Evolutionary conservation across 1,140 invertebrate genomes (phyloP).

Genomic region (Campoletis sonorensis): DNA sequence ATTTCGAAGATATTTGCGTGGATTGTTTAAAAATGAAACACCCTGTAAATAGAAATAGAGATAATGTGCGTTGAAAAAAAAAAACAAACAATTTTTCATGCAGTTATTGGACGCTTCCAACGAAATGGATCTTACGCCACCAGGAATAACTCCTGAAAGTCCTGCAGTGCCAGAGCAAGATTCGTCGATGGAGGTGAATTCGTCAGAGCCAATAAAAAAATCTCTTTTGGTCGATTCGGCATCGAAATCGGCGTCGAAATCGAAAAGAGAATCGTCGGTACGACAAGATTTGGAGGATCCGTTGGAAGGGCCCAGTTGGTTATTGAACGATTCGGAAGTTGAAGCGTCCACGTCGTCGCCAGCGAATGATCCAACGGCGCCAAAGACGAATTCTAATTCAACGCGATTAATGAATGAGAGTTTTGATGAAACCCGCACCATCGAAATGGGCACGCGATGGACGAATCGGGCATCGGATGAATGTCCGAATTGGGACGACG

Average conservation of each 20-base stretch:
- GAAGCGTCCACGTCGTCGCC: neutral
- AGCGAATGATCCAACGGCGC: neutral
- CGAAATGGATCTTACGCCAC: neutral
- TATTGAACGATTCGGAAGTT: constrained; percentile 56
- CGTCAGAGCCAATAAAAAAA: too few species aligned
- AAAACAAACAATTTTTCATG: neutral
- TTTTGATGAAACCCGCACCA: neutral
- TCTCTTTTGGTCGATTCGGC: neutral
- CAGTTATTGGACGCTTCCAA: neutral
- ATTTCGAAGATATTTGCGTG: too few species aligned
- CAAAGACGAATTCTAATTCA: neutral
- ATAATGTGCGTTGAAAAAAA: too few species aligned
- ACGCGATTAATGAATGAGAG: too few species aligned
- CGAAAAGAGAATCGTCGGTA: neutral
- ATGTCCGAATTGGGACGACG: neutral
- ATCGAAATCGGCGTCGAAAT: neutral
- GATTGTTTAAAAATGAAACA: too few species aligned
- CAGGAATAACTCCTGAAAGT: neutral
- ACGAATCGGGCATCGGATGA: neutral
- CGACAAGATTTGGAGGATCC: constrained; percentile 64
- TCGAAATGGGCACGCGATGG: neutral
- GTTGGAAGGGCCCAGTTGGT: constrained; percentile 73
- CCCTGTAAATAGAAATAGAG: too few species aligned
- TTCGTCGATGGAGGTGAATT: neutral
- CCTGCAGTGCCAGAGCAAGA: neutral